Evolutionary conservation across 2,888 invertebrate genomes (phyloP).

Genomic region (Steinernema carpocapsae): DNA sequence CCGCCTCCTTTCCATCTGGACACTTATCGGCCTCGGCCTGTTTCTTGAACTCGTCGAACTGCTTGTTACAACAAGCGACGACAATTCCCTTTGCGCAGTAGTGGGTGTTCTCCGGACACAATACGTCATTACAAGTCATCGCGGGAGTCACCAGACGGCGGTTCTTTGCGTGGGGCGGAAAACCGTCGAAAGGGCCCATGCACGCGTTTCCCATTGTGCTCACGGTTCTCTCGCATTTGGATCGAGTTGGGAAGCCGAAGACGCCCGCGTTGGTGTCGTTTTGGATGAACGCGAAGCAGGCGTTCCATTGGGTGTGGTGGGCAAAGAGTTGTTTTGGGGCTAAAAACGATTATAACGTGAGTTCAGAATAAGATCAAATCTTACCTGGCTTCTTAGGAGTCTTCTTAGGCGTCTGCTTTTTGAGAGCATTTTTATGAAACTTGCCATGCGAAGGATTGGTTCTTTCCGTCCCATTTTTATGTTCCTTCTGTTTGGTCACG

Average conservation of each 20-base stretch:
- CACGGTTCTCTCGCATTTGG: slow-evolving; percentile 6
- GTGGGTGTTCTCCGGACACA: neutral
- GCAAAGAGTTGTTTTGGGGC: slow-evolving; percentile 23
- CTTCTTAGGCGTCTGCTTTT: neutral
- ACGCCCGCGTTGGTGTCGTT: slow-evolving; percentile 22
- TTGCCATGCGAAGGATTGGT: too few relatives aligned
- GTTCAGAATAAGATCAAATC: neutral
- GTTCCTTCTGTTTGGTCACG: too few relatives aligned
- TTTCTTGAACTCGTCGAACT: neutral
- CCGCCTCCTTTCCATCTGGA: slow-evolving; percentile 6
- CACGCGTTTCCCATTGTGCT: neutral
- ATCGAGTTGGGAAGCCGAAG: slow-evolving; percentile 5
- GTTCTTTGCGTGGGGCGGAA: neutral
- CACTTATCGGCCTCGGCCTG: neutral
- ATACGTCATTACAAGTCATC: neutral
- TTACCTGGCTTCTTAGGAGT: neutral
- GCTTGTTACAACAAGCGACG: neutral
- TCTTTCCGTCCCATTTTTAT: too few relatives aligned
- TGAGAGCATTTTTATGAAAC: too few relatives aligned
- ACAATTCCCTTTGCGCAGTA: slow-evolving; percentile 3
- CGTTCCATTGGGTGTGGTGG: neutral
- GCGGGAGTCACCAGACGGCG: neutral
- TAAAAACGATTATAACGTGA: neutral
- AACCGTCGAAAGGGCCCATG: neutral
- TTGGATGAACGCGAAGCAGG: slow-evolving; percentile 23